These are phyloP conservation scores for Notothenia coriiceps DNA, from an alignment of 2,113 vertebrate species.

Conservation along the genomic window DNA sequence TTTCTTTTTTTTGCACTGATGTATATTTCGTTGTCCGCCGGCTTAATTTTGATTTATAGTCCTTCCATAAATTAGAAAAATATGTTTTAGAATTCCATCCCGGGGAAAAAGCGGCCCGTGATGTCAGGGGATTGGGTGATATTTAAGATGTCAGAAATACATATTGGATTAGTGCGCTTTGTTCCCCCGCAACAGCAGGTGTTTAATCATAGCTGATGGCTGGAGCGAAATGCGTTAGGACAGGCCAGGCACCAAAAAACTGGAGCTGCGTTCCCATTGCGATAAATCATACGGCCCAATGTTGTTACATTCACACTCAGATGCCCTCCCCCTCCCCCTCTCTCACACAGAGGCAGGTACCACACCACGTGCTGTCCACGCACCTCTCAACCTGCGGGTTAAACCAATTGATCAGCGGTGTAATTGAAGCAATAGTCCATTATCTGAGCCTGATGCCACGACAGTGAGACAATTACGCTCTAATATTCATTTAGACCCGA, in stretches of 20 bases:
- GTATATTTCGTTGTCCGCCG: slow-evolving; percentile 99
- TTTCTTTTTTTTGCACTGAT: slow-evolving; percentile 85
- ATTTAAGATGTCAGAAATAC: slow-evolving; percentile 99
- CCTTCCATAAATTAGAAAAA: slow-evolving; percentile 99
- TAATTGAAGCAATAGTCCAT: slow-evolving; percentile 56
- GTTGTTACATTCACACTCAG: slow-evolving; percentile 52
- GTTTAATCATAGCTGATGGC: slow-evolving; percentile 99
- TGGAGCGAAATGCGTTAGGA: slow-evolving; percentile 99
- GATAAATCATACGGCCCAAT: slow-evolving; percentile 81
- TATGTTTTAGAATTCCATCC: slow-evolving; percentile 99
- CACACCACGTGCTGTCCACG: neutral
- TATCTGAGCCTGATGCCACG: slow-evolving; percentile 43
- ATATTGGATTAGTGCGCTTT: slow-evolving; percentile 99
- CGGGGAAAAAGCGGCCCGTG: slow-evolving; percentile 93
- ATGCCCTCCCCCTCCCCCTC: slow-evolving; percentile 2
- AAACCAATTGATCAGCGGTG: slow-evolving; percentile 58
- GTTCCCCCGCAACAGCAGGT: slow-evolving; percentile 99
- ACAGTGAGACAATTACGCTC: slow-evolving; percentile 47
- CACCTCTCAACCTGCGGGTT: slow-evolving; percentile 53
- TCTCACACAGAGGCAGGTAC: slow-evolving; percentile 5
- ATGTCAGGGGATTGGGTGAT: slow-evolving; percentile 99
- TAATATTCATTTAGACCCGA: slow-evolving; percentile 44
- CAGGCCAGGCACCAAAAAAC: slow-evolving; percentile 92
- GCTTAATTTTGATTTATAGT: slow-evolving; percentile 99
- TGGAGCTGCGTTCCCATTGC: slow-evolving; percentile 73